A percentile compares a stretch with the other conserved stretches of the same genome.
Evolutionary conservation across 2,113 vertebrate genomes (phyloP).

Genomic region (Psephotus haematonotus): DNA sequence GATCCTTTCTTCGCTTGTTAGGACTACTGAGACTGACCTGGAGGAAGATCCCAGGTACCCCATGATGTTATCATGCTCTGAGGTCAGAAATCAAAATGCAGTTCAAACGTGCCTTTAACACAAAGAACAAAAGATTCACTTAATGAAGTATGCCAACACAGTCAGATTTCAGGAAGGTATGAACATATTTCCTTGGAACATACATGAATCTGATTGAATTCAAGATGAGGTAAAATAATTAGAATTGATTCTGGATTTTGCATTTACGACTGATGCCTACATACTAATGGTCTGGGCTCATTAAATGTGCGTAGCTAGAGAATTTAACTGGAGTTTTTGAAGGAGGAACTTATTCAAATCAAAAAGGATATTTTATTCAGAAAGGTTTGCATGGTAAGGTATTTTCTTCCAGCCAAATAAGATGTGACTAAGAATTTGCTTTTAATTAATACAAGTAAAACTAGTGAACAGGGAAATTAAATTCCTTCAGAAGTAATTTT

Average conservation of each 20-base stretch:
- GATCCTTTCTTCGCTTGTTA: background rate
- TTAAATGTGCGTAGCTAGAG: background rate
- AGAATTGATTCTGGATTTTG: background rate
- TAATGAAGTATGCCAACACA: background rate
- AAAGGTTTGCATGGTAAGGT: background rate
- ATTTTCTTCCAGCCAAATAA: slow-evolving; percentile 21
- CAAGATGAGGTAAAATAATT: background rate
- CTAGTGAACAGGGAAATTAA: slow-evolving; percentile 64
- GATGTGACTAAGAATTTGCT: slow-evolving; percentile 13
- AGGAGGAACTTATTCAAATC: background rate
- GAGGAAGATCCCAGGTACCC: background rate
- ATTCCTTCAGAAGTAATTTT: slow-evolving; percentile 36
- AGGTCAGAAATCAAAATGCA: background rate
- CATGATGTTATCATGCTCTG: background rate
- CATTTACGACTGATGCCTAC: background rate
- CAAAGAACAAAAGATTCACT: background rate
- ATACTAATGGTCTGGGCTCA: background rate
- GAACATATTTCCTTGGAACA: background rate
- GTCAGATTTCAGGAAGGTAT: background rate
- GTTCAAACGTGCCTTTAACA: background rate
- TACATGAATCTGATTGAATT: background rate
- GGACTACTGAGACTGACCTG: background rate
- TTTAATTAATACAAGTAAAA: slow-evolving; percentile 56
- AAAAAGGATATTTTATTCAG: slow-evolving; percentile 6
- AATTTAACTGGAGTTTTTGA: background rate